Conservation (phyloP, 1,140 invertebrate species). For the Drosophila melanica region DNA sequence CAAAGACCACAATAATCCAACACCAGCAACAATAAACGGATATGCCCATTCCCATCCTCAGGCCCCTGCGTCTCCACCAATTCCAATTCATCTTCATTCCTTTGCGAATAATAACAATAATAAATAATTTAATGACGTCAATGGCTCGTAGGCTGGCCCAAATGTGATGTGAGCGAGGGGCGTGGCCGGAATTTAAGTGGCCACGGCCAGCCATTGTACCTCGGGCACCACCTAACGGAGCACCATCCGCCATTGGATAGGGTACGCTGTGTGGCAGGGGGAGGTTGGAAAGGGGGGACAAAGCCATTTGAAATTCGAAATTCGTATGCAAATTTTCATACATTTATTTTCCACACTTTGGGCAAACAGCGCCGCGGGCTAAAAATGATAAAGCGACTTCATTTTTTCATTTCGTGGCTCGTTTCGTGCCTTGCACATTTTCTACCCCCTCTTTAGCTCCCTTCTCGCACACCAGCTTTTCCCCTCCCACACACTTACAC, state of each 20-base stretch:
- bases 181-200: slow-evolving; percentile 43
- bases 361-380: slow-evolving; percentile 72
- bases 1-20: slow-evolving; percentile 78
- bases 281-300: not conserved
- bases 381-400: slow-evolving; percentile 81
- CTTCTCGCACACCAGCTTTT: not conserved
- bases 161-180: slow-evolving; percentile 10
- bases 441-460: not conserved
- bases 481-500: slow-evolving; percentile 16
- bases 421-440: slow-evolving; percentile 60
- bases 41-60: slow-evolving; percentile 20
- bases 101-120: slow-evolving; percentile 33
- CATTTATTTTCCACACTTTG: slow-evolving; percentile 81
- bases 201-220: slow-evolving; percentile 38
- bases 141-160: slow-evolving; percentile 15
- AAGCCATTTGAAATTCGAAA: slow-evolving; percentile 74
- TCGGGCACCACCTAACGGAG: slow-evolving; percentile 42
- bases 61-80: not conserved
- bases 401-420: slow-evolving; percentile 70
- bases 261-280: not conserved
- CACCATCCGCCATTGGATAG: slow-evolving; percentile 44
- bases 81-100: slow-evolving; percentile 14
- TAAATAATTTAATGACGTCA: slow-evolving; percentile 64
- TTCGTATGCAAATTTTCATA: slow-evolving; percentile 79
- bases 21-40: slow-evolving; percentile 69